phyloP scores from a whole-genome alignment of 2,113 vertebrate genomes.

The Gadus chalcogrammus region DNA sequence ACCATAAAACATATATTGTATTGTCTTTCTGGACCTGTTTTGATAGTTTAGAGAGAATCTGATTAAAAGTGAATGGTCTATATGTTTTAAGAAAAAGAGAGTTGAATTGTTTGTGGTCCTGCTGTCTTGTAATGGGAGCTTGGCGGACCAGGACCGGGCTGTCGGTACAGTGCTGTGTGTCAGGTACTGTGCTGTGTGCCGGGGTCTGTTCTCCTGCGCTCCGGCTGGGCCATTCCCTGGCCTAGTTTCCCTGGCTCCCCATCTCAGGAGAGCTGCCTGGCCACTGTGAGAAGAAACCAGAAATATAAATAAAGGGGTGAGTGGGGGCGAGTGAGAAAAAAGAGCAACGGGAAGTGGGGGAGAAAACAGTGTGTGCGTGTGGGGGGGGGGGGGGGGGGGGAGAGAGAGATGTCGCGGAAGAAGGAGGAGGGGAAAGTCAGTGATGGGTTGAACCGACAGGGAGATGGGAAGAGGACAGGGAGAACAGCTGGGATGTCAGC shows the following conservation, averaged over 20 bases:
- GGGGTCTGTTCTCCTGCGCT: constrained; percentile 7
- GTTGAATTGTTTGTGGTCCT: neutral
- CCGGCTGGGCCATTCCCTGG: constrained; percentile 27
- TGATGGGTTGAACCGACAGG: no score
- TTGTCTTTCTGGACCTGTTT: no score
- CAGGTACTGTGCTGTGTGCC: constrained; percentile 3
- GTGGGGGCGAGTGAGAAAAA: constrained; percentile 7
- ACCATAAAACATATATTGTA: no score
- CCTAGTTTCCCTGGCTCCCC: constrained; percentile 55
- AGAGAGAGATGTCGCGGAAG: constrained; percentile 37
- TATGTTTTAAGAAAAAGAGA: neutral
- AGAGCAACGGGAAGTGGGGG: constrained; percentile 3
- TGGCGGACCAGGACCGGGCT: constrained; percentile 16
- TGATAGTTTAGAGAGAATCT: no score
- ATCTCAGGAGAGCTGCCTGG: constrained; percentile 50
- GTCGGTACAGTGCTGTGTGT: neutral
- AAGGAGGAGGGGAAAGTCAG: no score
- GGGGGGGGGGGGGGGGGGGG: neutral
- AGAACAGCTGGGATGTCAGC: no score
- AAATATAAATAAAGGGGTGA: neutral
- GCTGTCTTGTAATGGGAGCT: constrained; percentile 22
- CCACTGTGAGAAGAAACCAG: constrained; percentile 51
- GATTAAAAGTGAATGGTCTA: no score
- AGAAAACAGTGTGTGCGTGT: neutral
- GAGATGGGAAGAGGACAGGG: no score